phyloP scores from a whole-genome alignment of 2,888 invertebrate genomes.

The Pristionchus fissidentatus region DNA sequence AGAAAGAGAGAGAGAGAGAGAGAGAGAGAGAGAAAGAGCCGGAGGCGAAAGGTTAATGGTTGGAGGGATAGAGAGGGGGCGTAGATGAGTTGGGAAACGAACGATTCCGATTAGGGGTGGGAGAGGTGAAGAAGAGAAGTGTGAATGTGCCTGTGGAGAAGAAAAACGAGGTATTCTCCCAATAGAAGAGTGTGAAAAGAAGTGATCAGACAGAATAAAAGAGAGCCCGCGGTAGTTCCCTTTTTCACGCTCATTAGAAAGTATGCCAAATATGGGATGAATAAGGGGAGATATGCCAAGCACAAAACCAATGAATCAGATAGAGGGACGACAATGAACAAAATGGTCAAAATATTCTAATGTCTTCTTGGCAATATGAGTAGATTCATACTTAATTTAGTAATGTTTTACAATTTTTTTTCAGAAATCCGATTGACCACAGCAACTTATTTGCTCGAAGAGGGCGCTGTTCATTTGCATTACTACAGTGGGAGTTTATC shows the following conservation, averaged over 20 bases:
- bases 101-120: conserved; percentile 22
- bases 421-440: no score
- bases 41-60: conserved; percentile 28
- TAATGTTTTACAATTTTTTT: no score
- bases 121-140: not conserved
- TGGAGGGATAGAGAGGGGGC: not conserved
- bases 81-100: conserved; percentile 16
- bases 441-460: no score
- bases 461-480: no score
- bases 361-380: no score
- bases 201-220: not conserved
- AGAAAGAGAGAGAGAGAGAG: not conserved
- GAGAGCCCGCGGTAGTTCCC: not conserved
- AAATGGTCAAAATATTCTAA: not conserved
- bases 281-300: conserved; percentile 18
- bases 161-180: not conserved
- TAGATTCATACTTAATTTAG: no score
- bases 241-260: not conserved
- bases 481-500: no score
- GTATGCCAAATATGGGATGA: not conserved
- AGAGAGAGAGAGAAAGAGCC: not conserved
- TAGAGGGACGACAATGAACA: not conserved
- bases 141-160: not conserved
- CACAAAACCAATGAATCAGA: not conserved
- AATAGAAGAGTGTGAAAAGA: not conserved